Percentiles rank a stretch among this genome's conserved stretches.
These are phyloP conservation scores for Periophthalmus modestus DNA, from an alignment of 2,113 vertebrate species.

Conservation along the genomic window DNA sequence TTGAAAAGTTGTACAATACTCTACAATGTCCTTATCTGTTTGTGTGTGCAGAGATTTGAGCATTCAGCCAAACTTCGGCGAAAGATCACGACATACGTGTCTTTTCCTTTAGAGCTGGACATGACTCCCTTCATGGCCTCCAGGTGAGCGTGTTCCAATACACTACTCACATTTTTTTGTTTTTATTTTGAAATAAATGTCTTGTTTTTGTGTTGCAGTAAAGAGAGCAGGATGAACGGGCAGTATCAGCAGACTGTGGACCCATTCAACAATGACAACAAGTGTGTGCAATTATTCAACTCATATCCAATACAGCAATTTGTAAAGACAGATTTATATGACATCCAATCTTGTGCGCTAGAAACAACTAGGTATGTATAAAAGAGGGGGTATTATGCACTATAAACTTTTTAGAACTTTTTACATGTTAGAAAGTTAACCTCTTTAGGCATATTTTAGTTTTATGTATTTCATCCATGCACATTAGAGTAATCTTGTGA, in stretches of 20 bases:
- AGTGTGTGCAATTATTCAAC: slow-evolving; percentile 77
- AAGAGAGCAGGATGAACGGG: slow-evolving; percentile 98
- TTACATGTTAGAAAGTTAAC: too few relatives aligned
- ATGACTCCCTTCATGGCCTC: slow-evolving; percentile 99
- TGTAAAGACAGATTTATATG: too few relatives aligned
- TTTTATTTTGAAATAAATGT: background rate
- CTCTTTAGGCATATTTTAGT: too few relatives aligned
- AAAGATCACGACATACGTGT: slow-evolving; percentile 98
- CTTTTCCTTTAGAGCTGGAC: slow-evolving; percentile 95
- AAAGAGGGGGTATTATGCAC: too few relatives aligned
- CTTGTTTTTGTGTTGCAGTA: slow-evolving; percentile 77
- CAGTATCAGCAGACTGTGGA: slow-evolving; percentile 94
- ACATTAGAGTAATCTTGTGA: too few relatives aligned
- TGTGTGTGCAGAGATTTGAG: slow-evolving; percentile 75
- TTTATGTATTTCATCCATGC: too few relatives aligned
- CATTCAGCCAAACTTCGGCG: slow-evolving; percentile 96
- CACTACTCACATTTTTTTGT: background rate
- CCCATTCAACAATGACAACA: slow-evolving; percentile 96
- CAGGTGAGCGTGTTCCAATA: slow-evolving; percentile 77
- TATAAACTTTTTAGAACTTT: too few relatives aligned
- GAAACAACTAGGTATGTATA: too few relatives aligned
- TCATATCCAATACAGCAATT: background rate
- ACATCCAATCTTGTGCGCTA: too few relatives aligned
- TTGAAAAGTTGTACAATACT: too few relatives aligned
- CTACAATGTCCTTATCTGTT: background rate